phyloP scores from a whole-genome alignment of 2,113 vertebrate genomes.

The Microtus oregoni region DNA sequence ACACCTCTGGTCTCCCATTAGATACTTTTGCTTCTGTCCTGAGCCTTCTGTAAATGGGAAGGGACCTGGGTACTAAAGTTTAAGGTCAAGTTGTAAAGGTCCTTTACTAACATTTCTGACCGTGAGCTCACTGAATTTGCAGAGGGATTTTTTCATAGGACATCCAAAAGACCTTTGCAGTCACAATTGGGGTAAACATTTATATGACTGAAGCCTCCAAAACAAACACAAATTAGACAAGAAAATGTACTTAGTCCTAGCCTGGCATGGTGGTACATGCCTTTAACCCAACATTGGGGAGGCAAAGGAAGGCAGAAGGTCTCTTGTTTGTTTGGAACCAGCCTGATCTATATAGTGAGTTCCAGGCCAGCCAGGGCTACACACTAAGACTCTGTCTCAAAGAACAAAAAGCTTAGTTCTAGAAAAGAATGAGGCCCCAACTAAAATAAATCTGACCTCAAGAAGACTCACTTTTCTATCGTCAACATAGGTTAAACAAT shows the following conservation, averaged over 20 bases:
- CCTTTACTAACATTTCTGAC: background rate
- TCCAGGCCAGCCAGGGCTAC: background rate
- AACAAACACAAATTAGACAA: background rate
- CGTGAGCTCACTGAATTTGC: background rate
- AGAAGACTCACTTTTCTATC: background rate
- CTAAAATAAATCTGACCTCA: background rate
- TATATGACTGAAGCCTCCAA: background rate
- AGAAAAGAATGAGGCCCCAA: background rate
- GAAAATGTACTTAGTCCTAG: background rate
- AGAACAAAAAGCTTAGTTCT: background rate
- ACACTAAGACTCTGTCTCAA: background rate
- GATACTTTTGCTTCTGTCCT: background rate
- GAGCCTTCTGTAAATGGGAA: background rate
- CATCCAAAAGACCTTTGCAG: background rate
- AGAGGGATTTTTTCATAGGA: background rate
- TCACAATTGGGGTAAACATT: background rate
- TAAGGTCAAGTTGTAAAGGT: background rate
- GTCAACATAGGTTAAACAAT: background rate
- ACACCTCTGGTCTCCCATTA: background rate
- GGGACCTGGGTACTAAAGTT: background rate
- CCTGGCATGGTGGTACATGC: background rate
- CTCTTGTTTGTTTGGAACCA: background rate
- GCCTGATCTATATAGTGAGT: background rate
- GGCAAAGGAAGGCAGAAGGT: background rate
- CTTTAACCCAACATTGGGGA: background rate